Percentiles rank a stretch among this genome's conserved stretches.
phyloP scores from a whole-genome alignment of 2,797 vertebrate species.

The Bovichtus diacanthus region DNA sequence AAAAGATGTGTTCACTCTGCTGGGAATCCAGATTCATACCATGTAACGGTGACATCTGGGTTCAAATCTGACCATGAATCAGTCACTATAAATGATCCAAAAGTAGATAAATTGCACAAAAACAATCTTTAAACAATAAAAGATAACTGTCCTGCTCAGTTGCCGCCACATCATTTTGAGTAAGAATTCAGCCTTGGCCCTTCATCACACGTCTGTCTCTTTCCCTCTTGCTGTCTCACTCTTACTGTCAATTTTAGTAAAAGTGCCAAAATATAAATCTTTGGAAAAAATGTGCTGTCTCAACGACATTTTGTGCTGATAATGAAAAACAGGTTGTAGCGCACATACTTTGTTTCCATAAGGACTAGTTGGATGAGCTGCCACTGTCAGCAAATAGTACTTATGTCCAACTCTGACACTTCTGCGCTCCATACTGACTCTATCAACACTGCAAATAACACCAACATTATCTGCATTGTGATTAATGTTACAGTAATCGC shows the following conservation, averaged over 20 bases:
- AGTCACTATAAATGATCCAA: neutral
- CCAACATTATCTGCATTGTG: neutral
- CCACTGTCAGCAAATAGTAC: conserved; percentile 36
- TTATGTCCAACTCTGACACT: conserved; percentile 18
- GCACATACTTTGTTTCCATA: conserved; percentile 29
- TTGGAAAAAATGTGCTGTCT: conserved; percentile 51
- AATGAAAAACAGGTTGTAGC: conserved; percentile 39
- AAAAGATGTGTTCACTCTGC: neutral
- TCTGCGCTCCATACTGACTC: neutral
- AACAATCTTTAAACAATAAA: neutral
- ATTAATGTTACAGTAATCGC: neutral
- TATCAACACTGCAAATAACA: neutral
- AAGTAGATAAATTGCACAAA: conserved; percentile 2
- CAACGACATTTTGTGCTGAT: conserved; percentile 53
- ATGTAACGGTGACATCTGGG: neutral
- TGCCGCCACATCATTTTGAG: conserved; percentile 6
- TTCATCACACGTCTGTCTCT: conserved; percentile 22
- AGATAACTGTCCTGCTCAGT: neutral
- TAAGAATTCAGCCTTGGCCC: conserved; percentile 20
- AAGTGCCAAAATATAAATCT: conserved; percentile 49
- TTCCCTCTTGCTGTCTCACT: conserved; percentile 18
- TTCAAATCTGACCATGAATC: neutral
- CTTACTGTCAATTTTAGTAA: conserved; percentile 48
- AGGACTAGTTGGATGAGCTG: conserved; percentile 31
- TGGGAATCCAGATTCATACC: neutral